phyloP scores from a whole-genome alignment of 1,140 invertebrate species.

The Scaptomyza montana region DNA sequence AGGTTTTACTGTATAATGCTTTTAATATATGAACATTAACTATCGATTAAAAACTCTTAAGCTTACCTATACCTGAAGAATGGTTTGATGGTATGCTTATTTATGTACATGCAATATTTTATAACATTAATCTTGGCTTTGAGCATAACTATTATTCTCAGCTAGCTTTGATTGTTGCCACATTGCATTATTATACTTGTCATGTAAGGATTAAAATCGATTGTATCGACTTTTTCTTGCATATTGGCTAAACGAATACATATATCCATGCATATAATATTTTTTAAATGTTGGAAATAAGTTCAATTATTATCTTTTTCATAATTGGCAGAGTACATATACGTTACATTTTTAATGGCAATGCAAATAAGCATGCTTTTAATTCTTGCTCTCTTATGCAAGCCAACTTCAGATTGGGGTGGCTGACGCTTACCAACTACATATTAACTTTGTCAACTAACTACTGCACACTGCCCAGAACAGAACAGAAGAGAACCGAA shows the following conservation, averaged over 20 bases:
- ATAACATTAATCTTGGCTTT: too few relatives aligned
- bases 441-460: slow-evolving; percentile 15
- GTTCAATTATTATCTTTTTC: slow-evolving; percentile 20
- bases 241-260: too few relatives aligned
- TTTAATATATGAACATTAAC: too few relatives aligned
- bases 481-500: background rate
- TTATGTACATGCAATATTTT: too few relatives aligned
- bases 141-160: background rate
- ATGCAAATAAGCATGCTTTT: slow-evolving; percentile 34
- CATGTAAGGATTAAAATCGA: too few relatives aligned
- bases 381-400: slow-evolving; percentile 13
- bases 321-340: slow-evolving; percentile 32
- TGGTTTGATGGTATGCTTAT: background rate
- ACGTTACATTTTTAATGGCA: slow-evolving; percentile 35
- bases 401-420: background rate
- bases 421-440: background rate
- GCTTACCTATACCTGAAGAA: too few relatives aligned
- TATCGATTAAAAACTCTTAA: too few relatives aligned
- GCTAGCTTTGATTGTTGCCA: too few relatives aligned
- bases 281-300: slow-evolving; percentile 5
- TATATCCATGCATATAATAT: too few relatives aligned
- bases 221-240: too few relatives aligned
- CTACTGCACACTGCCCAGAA: slow-evolving; percentile 10
- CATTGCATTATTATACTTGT: too few relatives aligned
- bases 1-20: too few relatives aligned